These are phyloP conservation scores for Aphis craccivora DNA, from an alignment of 1,140 invertebrate species.

Conservation along the genomic window DNA sequence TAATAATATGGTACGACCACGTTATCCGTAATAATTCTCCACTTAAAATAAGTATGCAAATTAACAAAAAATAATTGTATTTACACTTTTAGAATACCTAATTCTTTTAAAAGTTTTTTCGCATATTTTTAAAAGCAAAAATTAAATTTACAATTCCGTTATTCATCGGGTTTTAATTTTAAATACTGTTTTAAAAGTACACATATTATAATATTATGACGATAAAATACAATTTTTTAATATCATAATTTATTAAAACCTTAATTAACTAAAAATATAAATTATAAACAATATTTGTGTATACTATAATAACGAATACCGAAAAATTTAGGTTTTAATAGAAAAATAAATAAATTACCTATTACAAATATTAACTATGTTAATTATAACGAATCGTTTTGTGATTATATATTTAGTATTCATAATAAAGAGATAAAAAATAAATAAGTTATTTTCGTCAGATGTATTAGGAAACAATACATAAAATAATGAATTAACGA, in stretches of 20 bases:
- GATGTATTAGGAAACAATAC: too few species aligned
- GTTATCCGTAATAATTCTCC: not conserved
- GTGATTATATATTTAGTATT: not conserved
- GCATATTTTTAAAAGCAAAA: not conserved
- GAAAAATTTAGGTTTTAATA: too few species aligned
- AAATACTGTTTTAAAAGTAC: not conserved
- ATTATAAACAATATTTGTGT: too few species aligned
- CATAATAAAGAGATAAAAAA: too few species aligned
- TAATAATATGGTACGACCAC: not conserved
- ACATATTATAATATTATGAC: too few species aligned
- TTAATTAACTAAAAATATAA: too few species aligned
- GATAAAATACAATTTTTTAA: not conserved
- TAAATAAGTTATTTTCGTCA: too few species aligned
- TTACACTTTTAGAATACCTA: not conserved
- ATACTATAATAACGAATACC: too few species aligned
- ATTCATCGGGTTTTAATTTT: not conserved
- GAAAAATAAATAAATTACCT: not conserved
- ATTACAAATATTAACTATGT: not conserved
- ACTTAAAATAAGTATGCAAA: not conserved
- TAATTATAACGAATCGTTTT: not conserved
- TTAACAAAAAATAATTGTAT: conserved; percentile 15
- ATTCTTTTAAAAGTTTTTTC: not conserved
- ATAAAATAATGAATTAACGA: too few species aligned
- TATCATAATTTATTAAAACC: not conserved
- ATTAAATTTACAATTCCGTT: not conserved